Evolutionary conservation across 2,797 vertebrate genomes (phyloP), one percentile per base, ranked within the genome.

Genomic region (Enteromius fasciolatus): DNA sequence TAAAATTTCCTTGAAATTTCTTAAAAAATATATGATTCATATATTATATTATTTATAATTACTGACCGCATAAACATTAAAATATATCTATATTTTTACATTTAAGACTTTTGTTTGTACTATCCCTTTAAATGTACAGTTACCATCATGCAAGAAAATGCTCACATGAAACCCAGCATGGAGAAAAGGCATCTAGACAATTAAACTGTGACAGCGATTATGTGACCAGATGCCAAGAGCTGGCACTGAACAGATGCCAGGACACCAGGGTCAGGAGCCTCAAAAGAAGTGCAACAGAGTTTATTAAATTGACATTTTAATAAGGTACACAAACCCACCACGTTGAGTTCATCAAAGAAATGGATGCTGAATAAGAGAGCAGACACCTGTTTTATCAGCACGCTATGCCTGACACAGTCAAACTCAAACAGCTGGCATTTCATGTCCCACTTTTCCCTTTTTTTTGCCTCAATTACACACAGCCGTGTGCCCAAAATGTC

Each of bases 401-500:
- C 41, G 23, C 52, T 72, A 57, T 78, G 61, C 61, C 50, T 68
- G 64, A 78, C 44, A 73, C 72, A 75, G 23, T 68, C 85, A 85
- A 76, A 81, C 48, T 82, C 80, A 76, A 70, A 77, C 64, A 59
- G 74, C 63, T 83, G 70, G 52, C 72, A 85, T 72, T 83, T 85
- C 44, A 82, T 79, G 81, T 31, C 52, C 76, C 78, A 46, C 82
- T 78, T 74, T 80, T 83, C 41, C 75, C 84, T 63, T 78, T 83
- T 48, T 82, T 84, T 84, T 81, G 70, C 81, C 66, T 80, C 78
- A 78, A 83, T 82, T 84, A 85, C 85, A 76, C 23, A 77, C 28
- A 54, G 39, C 39, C 73, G 48, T 70, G 59, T 86, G 81, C 83
- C 82, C 80, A 88, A 87, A 89, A 87, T 87, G 84, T 87, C 87